Percentiles rank a stretch among this genome's conserved stretches.
Evolutionary conservation across 2,888 invertebrate genomes (phyloP).

Genomic region (Actias luna): DNA sequence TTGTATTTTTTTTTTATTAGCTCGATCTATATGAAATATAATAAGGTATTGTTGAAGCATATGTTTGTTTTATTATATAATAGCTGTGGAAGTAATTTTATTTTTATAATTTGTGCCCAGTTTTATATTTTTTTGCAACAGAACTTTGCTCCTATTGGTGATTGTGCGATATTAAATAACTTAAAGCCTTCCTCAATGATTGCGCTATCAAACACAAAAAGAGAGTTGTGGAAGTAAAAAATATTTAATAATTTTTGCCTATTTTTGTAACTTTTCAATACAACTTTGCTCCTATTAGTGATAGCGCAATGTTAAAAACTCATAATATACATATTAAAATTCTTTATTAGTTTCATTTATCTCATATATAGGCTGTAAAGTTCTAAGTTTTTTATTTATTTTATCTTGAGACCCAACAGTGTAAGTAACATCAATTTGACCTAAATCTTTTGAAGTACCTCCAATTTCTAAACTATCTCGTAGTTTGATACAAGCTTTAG

Average conservation of each 20-base stretch:
- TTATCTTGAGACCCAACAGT: constrained; percentile 3
- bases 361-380: not conserved
- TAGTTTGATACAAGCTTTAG: constrained; percentile 4
- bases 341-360: not conserved
- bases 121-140: too few species aligned
- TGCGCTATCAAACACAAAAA: too few species aligned
- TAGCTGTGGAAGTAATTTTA: too few species aligned
- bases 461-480: constrained; percentile 1
- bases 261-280: too few species aligned
- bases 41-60: constrained; percentile 61
- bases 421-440: constrained; percentile 2
- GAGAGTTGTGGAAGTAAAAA: too few species aligned
- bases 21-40: constrained; percentile 52
- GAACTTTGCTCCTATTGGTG: too few species aligned
- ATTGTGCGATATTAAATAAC: too few species aligned
- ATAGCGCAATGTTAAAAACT: too few species aligned
- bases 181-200: too few species aligned
- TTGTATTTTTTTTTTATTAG: constrained; percentile 43
- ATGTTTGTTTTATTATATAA: constrained; percentile 36
- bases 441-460: not conserved
- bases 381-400: not conserved
- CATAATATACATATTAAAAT: not conserved
- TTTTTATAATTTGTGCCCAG: too few species aligned
- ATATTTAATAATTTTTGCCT: too few species aligned
- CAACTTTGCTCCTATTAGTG: too few species aligned